Evolutionary conservation across 2,888 invertebrate species (phyloP), one percentile per base, ranked within the genome.

Genomic region (Ornithoptera alexandrae): DNA sequence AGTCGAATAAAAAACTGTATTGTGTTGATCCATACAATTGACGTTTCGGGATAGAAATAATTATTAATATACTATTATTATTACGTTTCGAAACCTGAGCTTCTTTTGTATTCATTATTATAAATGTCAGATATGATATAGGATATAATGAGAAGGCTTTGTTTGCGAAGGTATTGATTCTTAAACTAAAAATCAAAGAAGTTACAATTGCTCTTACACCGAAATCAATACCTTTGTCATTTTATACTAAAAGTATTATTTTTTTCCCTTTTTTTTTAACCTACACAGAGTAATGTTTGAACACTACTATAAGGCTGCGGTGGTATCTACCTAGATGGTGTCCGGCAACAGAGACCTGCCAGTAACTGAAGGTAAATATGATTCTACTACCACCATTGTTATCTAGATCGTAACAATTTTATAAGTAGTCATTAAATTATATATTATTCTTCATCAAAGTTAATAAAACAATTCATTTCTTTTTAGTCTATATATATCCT

Each of bases 1-100:
- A 65, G 57, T 70, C 24, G 53, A 58, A 64, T 64, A 67, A 67
- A 30, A 71, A 64, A 56, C 22, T 46, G 20, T 58, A 59, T 46
- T 63, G 64, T 53, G 22, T 50, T 39, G 30, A 58, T 57, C 46
- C 15, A 20, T 60, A 24, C 30, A n/a, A 66, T 50, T 18, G n/a
- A 59, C 22, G 60, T 50, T 60, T 68, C 22, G 36, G 63, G 60
- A n/a, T 53, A 20, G 20, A 39, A 30, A 67, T 61, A 65, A 67
- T 64, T 70, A 50, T 58, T 58, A 30, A 53, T 59, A 10, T 24
- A 24, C 18, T 61, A 69, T 61, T 61, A 65, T 61, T 65, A 36
- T 64, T 68, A 64, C 60, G 65, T 61, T 69, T 42, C 61, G 61
- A 69, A 56, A 42, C 42, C 18, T 39, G n/a, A 64, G 2, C 6